Percentiles rank a stretch among this genome's conserved stretches.
Conservation (phyloP, 2,888 invertebrate genomes). For the Orthosia incerta region DNA sequence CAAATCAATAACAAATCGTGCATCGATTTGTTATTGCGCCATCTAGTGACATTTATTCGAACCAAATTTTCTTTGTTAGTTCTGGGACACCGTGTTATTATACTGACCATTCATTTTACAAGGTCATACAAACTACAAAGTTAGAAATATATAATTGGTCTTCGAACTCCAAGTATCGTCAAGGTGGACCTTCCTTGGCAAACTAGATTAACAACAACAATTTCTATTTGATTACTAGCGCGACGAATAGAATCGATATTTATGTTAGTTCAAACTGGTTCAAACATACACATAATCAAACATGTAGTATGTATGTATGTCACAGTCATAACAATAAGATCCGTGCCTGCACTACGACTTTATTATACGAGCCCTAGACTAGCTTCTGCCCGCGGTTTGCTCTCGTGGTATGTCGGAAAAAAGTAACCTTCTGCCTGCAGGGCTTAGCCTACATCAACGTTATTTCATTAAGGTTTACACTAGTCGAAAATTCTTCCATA, state of each 20-base stretch:
- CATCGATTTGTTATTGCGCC: no score
- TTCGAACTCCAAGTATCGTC: neutral
- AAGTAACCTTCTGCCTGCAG: no score
- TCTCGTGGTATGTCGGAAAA: no score
- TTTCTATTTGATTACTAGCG: slow-evolving; percentile 2
- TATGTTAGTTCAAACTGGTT: slow-evolving; percentile 10
- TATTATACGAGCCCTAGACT: no score
- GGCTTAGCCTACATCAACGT: no score
- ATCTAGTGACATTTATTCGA: no score
- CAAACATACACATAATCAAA: neutral
- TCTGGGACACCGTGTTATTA: no score
- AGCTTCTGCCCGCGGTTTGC: no score
- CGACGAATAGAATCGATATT: slow-evolving; percentile 37
- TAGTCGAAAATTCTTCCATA: no score
- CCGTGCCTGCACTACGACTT: neutral
- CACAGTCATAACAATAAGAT: slow-evolving; percentile 1
- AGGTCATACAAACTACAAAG: neutral
- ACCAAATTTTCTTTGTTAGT: no score
- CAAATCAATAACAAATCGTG: no score
- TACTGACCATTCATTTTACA: neutral
- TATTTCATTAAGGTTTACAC: no score
- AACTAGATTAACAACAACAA: neutral
- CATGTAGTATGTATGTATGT: neutral
- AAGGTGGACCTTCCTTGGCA: neutral
- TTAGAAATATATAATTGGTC: neutral